Percentiles rank a stretch among this genome's conserved stretches.
Evolutionary conservation across 1,140 invertebrate genomes (phyloP).

Genomic region (Mercenaria mercenaria): DNA sequence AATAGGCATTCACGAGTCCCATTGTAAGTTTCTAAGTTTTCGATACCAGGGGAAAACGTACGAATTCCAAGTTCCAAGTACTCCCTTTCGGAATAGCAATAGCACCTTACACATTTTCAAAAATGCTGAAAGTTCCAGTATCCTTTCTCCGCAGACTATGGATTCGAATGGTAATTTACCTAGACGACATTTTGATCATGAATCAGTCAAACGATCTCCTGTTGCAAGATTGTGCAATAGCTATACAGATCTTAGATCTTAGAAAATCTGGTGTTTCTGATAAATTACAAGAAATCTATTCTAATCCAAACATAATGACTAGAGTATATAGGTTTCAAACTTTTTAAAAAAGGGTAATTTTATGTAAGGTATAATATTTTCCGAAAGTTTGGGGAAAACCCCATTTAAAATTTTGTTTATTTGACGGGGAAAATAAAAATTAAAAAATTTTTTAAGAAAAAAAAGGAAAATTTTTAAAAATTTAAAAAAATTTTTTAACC

Average conservation of each 20-base stretch:
- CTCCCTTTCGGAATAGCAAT: conserved; percentile 53
- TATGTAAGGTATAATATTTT: no score
- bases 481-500: no score
- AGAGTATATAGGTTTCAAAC: conserved; percentile 18
- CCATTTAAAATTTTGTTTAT: no score
- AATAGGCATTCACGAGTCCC: not conserved
- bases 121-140: conserved; percentile 36
- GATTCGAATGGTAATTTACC: conserved; percentile 36
- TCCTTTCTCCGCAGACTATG: conserved; percentile 5
- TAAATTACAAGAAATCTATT: conserved; percentile 31
- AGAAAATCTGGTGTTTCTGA: not conserved
- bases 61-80: conserved; percentile 34
- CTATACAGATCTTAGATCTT: not conserved
- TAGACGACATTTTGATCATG: conserved; percentile 55
- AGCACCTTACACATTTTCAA: conserved; percentile 40
- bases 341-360: no score
- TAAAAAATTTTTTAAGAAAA: no score
- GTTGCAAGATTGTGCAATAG: not conserved
- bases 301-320: conserved; percentile 18
- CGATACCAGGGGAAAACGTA: not conserved
- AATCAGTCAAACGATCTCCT: not conserved
- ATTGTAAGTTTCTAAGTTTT: conserved; percentile 48
- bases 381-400: no score
- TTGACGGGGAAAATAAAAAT: no score
- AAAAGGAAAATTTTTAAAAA: no score